Conservation (phyloP, 2,797 vertebrate species). For the Galagoides demidoff region DNA sequence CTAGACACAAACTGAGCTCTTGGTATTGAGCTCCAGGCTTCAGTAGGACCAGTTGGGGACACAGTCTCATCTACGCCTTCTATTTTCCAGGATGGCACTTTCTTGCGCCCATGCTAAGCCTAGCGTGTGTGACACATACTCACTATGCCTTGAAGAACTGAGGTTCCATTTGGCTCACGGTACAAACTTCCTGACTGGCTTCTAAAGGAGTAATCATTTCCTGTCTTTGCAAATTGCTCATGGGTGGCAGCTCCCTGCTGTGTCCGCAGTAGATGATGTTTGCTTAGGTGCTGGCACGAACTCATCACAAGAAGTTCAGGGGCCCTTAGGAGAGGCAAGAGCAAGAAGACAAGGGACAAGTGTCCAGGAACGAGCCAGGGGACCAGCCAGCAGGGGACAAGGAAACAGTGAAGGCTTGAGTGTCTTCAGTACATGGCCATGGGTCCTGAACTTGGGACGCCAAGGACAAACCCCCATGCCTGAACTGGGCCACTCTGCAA, state of each 20-base stretch:
- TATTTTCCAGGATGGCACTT: neutral
- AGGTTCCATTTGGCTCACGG: neutral
- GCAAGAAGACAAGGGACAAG: neutral
- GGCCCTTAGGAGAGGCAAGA: neutral
- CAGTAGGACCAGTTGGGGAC: neutral
- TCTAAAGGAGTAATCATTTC: neutral
- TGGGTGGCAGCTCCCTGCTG: neutral
- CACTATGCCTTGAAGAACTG: neutral
- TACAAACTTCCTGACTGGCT: neutral
- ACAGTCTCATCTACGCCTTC: neutral
- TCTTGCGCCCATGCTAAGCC: neutral
- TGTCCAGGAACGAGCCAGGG: neutral
- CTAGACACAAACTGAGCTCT: neutral
- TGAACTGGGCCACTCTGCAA: neutral
- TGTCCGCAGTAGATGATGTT: neutral
- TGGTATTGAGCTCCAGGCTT: neutral
- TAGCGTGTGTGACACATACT: neutral
- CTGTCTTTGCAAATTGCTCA: conserved; percentile 4
- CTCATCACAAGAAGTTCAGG: neutral
- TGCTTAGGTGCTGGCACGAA: neutral
- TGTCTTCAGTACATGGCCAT: neutral
- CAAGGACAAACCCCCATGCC: neutral
- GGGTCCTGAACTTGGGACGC: neutral
- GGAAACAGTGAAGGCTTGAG: neutral
- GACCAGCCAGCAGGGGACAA: neutral